Conservation (phyloP, 2,888 invertebrate species). For the Tiliacea aurago region DNA sequence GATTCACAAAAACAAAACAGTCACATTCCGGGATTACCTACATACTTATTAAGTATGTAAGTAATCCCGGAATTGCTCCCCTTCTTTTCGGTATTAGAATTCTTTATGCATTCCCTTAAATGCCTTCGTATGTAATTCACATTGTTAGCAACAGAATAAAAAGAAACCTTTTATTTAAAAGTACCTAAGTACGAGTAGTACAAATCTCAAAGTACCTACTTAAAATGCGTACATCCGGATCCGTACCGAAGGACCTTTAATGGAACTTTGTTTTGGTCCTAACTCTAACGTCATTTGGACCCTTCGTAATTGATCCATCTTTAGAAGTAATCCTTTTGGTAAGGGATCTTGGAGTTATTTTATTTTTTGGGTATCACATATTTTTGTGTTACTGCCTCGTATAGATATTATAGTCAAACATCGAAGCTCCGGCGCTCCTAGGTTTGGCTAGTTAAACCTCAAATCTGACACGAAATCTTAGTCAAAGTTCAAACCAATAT, state of each 20-base stretch:
- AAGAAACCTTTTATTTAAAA: conserved; percentile 7
- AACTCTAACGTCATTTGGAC: background rate
- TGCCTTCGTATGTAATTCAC: conserved; percentile 2
- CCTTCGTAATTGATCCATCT: background rate
- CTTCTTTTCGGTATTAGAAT: background rate
- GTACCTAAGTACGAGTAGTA: conserved; percentile 1
- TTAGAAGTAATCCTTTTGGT: background rate
- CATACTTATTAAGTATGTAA: background rate
- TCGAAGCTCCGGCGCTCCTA: too few relatives aligned
- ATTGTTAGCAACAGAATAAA: conserved; percentile 33
- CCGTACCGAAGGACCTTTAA: conserved; percentile 20
- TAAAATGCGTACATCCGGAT: conserved; percentile 28
- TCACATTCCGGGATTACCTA: too few relatives aligned
- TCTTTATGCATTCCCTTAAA: conserved; percentile 15
- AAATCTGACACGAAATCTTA: too few relatives aligned
- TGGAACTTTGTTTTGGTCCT: conserved; percentile 1
- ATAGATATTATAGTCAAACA: too few relatives aligned
- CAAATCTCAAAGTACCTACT: conserved; percentile 17
- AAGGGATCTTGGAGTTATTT: background rate
- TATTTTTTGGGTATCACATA: background rate
- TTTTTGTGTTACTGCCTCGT: background rate
- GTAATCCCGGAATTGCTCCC: background rate
- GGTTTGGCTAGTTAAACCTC: too few relatives aligned
- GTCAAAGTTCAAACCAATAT: too few relatives aligned
- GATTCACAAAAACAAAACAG: conserved; percentile 5